phyloP scores from a whole-genome alignment of 2,888 invertebrate genomes.

The Syritta pipiens region DNA sequence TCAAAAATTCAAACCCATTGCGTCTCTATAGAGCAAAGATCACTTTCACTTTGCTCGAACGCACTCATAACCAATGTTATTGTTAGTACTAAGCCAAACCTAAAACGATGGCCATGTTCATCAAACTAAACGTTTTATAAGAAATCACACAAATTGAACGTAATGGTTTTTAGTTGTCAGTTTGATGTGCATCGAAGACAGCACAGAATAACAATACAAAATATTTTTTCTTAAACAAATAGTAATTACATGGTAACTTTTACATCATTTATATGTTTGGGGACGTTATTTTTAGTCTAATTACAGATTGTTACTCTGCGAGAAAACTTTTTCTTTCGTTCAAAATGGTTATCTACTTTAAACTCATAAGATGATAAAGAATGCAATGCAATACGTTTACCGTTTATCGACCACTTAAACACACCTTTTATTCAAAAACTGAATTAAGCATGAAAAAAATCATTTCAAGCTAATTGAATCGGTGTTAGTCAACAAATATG shows the following conservation, averaged over 20 bases:
- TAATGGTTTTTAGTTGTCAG: slow-evolving; percentile 18
- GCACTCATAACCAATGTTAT: background rate
- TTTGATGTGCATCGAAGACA: slow-evolving; percentile 15
- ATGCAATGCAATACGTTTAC: too few species aligned
- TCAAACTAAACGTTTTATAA: background rate
- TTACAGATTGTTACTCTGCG: slow-evolving; percentile 19
- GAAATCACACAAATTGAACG: slow-evolving; percentile 29
- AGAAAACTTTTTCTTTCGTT: slow-evolving; percentile 4
- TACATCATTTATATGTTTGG: slow-evolving; percentile 11
- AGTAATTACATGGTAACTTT: too few species aligned
- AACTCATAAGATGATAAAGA: too few species aligned
- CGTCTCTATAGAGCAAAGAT: too few species aligned
- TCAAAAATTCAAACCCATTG: too few species aligned
- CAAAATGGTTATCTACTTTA: background rate
- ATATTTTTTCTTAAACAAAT: too few species aligned
- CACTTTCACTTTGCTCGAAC: slow-evolving; percentile 27
- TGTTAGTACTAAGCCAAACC: background rate
- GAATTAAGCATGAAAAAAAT: too few species aligned
- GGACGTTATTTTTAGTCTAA: background rate
- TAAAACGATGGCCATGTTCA: background rate
- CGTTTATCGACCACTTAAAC: too few species aligned
- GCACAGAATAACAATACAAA: slow-evolving; percentile 5
- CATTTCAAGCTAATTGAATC: slow-evolving; percentile 18
- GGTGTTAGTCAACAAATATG: slow-evolving; percentile 26
- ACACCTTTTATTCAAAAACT: too few species aligned